Percentiles rank a stretch among this genome's conserved stretches.
These are phyloP conservation scores for Cheiracanthium punctorium DNA, from an alignment of 2,888 invertebrate species.

Conservation along the genomic window DNA sequence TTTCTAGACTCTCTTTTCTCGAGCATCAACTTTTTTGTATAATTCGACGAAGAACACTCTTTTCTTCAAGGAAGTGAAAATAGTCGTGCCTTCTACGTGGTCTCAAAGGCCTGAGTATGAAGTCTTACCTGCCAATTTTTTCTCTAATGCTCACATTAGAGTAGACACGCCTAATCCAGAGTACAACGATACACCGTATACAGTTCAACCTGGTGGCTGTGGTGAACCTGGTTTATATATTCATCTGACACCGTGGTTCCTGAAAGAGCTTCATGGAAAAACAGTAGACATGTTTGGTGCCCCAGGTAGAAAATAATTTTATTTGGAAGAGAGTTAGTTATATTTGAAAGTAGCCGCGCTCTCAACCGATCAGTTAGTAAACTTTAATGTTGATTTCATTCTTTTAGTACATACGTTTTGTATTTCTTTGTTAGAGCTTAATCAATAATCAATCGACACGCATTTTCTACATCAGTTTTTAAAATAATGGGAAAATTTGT, in stretches of 20 bases:
- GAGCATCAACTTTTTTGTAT: conserved; percentile 80
- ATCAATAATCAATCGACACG: no score
- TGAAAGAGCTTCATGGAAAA: conserved; percentile 67
- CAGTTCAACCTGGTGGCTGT: conserved; percentile 81
- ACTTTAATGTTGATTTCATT: no score
- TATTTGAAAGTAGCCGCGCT: no score
- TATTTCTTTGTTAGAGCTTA: no score
- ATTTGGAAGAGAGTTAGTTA: no score
- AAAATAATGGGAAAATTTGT: no score
- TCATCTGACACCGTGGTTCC: conserved; percentile 76
- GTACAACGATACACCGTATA: conserved; percentile 80
- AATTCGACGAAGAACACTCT: conserved; percentile 80
- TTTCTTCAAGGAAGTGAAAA: conserved; percentile 80
- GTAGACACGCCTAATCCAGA: conserved; percentile 78
- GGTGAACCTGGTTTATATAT: conserved; percentile 81
- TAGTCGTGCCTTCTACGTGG: conserved; percentile 81
- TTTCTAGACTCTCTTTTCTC: conserved; percentile 79
- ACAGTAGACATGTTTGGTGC: conserved; percentile 71
- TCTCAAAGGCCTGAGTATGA: conserved; percentile 75
- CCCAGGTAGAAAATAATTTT: conserved; percentile 60
- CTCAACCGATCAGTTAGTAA: no score
- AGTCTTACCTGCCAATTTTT: conserved; percentile 51
- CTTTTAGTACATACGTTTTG: no score
- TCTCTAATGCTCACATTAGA: conserved; percentile 78
- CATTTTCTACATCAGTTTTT: no score